A percentile compares a stretch with the other conserved stretches of the same genome.
phyloP scores from a whole-genome alignment of 2,797 vertebrate genomes.

The Nannoperca australis region DNA sequence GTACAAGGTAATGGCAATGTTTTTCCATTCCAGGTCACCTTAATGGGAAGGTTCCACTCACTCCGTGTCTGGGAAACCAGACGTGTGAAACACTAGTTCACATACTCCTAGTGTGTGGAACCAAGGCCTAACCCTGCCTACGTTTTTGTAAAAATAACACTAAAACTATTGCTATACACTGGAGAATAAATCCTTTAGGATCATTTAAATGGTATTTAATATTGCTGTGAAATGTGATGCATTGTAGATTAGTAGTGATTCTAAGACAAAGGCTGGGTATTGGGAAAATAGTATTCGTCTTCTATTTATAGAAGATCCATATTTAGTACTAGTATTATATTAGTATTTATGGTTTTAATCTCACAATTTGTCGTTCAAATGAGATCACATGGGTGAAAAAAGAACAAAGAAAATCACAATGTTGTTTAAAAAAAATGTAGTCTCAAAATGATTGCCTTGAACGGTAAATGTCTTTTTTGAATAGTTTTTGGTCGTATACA shows the following conservation, averaged over 20 bases:
- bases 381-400: constrained; percentile 1
- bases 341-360: constrained; percentile 47
- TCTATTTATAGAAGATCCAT: constrained; percentile 41
- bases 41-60: constrained; percentile 16
- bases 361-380: constrained; percentile 19
- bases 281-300: constrained; percentile 35
- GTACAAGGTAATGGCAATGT: background rate
- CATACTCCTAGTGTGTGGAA: constrained; percentile 1
- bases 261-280: constrained; percentile 42
- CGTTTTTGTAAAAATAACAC: constrained; percentile 43
- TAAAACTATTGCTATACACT: constrained; percentile 58
- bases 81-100: constrained; percentile 26
- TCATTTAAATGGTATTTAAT: constrained; percentile 65
- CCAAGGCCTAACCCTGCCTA: constrained; percentile 23
- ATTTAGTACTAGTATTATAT: no score
- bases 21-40: constrained; percentile 21
- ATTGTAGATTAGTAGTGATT: constrained; percentile 67
- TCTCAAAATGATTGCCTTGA: constrained; percentile 42
- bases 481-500: constrained; percentile 17
- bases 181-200: constrained; percentile 47
- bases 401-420: background rate
- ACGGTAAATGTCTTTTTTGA: constrained; percentile 21
- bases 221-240: constrained; percentile 74
- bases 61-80: constrained; percentile 7
- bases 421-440: background rate